A percentile compares a stretch with the other conserved stretches of the same genome.
phyloP scores from a whole-genome alignment of 2,888 invertebrate genomes.

The Polia nebulosa region DNA sequence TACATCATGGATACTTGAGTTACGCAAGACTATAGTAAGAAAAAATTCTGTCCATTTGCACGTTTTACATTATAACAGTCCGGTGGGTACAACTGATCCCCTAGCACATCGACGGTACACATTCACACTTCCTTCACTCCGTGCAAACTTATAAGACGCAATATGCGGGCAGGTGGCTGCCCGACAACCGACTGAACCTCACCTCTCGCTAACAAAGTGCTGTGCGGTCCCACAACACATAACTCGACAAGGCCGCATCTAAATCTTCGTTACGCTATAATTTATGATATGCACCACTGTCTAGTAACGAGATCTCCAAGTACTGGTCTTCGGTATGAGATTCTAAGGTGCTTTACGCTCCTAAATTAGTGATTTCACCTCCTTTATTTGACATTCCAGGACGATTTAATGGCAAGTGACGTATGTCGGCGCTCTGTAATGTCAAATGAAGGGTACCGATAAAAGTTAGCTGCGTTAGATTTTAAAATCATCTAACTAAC shows the following conservation, averaged over 20 bases:
- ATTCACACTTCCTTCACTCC: conserved; percentile 26
- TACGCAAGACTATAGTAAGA: conserved; percentile 69
- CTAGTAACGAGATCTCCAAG: conserved; percentile 14
- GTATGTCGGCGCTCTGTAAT: conserved; percentile 37
- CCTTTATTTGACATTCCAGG: conserved; percentile 41
- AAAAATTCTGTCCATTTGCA: conserved; percentile 63
- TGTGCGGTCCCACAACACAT: conserved; percentile 43
- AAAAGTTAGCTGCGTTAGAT: not conserved
- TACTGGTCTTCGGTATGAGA: conserved; percentile 35
- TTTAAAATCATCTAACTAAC: conserved; percentile 4
- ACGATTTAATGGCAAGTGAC: conserved; percentile 60
- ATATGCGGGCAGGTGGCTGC: conserved; percentile 22
- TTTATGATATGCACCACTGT: conserved; percentile 39
- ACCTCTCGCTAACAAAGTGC: conserved; percentile 33
- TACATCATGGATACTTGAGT: conserved; percentile 75
- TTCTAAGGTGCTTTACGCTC: conserved; percentile 28
- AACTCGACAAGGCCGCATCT: conserved; percentile 29
- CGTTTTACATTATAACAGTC: conserved; percentile 62
- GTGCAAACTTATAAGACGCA: conserved; percentile 36
- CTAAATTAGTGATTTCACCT: conserved; percentile 1
- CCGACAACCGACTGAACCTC: conserved; percentile 53
- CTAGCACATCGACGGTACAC: conserved; percentile 53
- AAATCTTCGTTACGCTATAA: conserved; percentile 11
- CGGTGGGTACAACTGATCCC: conserved; percentile 70
- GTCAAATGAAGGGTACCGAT: conserved; percentile 30